Base-by-base conservation (phyloP, 2,797 vertebrate genomes). In the Furcifer pardalis region DNA sequence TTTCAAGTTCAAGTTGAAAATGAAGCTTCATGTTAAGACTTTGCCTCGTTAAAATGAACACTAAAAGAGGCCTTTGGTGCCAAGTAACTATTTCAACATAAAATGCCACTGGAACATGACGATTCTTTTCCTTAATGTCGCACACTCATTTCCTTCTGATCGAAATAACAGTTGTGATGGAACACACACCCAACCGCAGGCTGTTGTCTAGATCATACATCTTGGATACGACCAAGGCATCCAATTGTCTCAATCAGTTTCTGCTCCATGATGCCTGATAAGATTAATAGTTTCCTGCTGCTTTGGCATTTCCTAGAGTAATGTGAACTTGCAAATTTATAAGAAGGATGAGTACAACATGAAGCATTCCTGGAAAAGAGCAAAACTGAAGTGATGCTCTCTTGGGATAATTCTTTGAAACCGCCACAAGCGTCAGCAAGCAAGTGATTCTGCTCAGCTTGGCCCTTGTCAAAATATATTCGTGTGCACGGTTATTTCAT, bases 271-370 rank as follows among this genome's bases (percentile, higher is more conserved):
- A 91, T 90, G 88, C 0, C 1, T 86, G 81, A 87, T 90, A 91
- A 93, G 89, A 94, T 91, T 89, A 94, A 93, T 87, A 88, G 88
- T 88, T 93, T 87, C 89, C 86, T 83, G 89, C 87, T 91, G 89
- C 87, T 91, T 88, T 92, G 92, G 88, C 90, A 92, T 92, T 94
- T 94, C 87, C 87, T 85, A 83, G 74, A 89, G 62, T 90, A 73
- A 69, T 71, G 75, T 90, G 88, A 91, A 92, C 93, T 91, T 91
- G 92, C 77, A 91, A 79, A 91, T 90, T 92, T 90, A 89, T 13
- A 3, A 85, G 77, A 32, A 80, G 25, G 81, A 88, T 76, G 68
- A 84, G 72, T 88, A 81, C 74, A 46, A 0, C 59, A 83, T 32
- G 76, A 90, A 89, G 89, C 81, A 12, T n/a, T 77, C 90, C 78